phyloP scores from a whole-genome alignment of 2,113 vertebrate genomes.

The Protomyctophum bolini region DNA sequence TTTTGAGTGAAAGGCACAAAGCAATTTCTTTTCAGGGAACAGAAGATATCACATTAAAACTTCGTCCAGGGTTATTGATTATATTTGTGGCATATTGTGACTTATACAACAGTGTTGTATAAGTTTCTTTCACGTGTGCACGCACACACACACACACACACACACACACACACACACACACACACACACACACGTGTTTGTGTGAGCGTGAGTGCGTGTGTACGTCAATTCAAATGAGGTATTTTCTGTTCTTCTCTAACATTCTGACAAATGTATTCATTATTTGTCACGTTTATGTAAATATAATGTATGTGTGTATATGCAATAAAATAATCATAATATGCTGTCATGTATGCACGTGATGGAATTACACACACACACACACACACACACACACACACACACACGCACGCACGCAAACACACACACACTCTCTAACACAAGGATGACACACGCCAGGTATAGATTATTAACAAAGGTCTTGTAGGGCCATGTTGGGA shows the following conservation, averaged over 20 bases:
- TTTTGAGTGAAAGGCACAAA: slow-evolving; percentile 33
- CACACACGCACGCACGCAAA: background rate
- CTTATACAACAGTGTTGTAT: too few species aligned
- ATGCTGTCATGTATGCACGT: too few species aligned
- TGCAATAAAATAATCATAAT: too few species aligned
- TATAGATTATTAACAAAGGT: slow-evolving; percentile 62
- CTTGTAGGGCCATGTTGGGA: slow-evolving; percentile 50
- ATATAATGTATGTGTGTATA: too few species aligned
- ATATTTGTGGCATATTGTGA: too few species aligned
- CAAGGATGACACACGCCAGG: slow-evolving; percentile 43
- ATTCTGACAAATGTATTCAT: too few species aligned
- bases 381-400: slow-evolving; percentile 21
- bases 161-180: slow-evolving; percentile 5
- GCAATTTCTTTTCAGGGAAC: slow-evolving; percentile 6
- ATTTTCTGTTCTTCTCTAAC: too few species aligned
- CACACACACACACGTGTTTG: background rate
- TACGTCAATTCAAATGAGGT: too few species aligned
- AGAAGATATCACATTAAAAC: slow-evolving; percentile 10
- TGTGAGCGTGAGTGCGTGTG: too few species aligned
- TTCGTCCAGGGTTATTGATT: too few species aligned
- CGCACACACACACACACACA: slow-evolving; percentile 24
- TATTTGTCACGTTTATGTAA: too few species aligned
- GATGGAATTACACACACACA: background rate
- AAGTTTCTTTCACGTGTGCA: slow-evolving; percentile 18
- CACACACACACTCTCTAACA: slow-evolving; percentile 11